Percentiles rank a stretch among this genome's conserved stretches.
Conservation (phyloP, 2,888 invertebrate species). For the Pseudolycoriella hygida region DNA sequence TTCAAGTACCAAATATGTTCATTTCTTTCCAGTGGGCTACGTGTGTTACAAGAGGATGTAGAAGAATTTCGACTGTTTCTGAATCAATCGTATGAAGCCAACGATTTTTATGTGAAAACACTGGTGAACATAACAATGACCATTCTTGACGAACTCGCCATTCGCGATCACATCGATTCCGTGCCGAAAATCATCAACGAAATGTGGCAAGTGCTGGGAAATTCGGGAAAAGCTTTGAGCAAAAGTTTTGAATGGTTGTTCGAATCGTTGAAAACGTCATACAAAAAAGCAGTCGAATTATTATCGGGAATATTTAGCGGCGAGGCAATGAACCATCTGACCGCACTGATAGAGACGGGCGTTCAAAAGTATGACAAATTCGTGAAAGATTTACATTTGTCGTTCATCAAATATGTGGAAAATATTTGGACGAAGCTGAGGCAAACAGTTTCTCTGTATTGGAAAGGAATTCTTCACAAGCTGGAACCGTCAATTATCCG, state of each 20-base stretch:
- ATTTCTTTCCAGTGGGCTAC: slow-evolving; percentile 28
- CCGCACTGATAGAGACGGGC: slow-evolving; percentile 45
- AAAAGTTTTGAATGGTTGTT: slow-evolving; percentile 58
- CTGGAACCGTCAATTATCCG: slow-evolving; percentile 65
- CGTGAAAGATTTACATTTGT: slow-evolving; percentile 54
- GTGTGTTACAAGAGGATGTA: slow-evolving; percentile 42
- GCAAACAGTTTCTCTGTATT: slow-evolving; percentile 43
- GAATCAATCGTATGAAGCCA: slow-evolving; percentile 59
- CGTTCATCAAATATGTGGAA: slow-evolving; percentile 50
- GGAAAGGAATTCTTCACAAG: slow-evolving; percentile 51
- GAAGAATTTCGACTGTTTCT: slow-evolving; percentile 45
- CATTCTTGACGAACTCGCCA: slow-evolving; percentile 59
- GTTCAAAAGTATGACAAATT: slow-evolving; percentile 64
- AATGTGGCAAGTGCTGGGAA: slow-evolving; percentile 73
- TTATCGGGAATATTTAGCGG: slow-evolving; percentile 52
- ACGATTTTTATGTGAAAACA: slow-evolving; percentile 71
- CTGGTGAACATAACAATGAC: slow-evolving; percentile 49
- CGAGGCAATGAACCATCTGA: slow-evolving; percentile 54
- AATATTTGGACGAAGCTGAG: slow-evolving; percentile 54
- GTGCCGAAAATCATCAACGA: slow-evolving; percentile 65
- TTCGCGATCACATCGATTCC: slow-evolving; percentile 58
- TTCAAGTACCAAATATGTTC: background rate
- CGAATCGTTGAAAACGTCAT: slow-evolving; percentile 51
- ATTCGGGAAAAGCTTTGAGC: slow-evolving; percentile 60
- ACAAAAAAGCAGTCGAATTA: slow-evolving; percentile 49